Evolutionary conservation across 2,113 vertebrate genomes (phyloP), one percentile per base, ranked within the genome.

Genomic region (Rattus rattus): DNA sequence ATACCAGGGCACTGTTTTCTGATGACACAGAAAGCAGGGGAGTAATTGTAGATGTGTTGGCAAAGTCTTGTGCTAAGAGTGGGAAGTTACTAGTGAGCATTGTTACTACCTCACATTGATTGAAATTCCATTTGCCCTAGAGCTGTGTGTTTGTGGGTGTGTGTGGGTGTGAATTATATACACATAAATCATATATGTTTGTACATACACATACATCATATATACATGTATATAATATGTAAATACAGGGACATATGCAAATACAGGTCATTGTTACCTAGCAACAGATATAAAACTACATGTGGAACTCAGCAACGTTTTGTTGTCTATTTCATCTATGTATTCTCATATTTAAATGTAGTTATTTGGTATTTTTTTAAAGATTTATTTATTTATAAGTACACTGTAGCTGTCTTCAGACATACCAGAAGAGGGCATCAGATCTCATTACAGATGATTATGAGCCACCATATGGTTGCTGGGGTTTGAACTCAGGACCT

Each of bases 1-100:
- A 97, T 92, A 94, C 86, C 96, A 96, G 89, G 85, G 69, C 81
- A n/a, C 96, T 97, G 95, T 97, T 97, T 97, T 97, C 92, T 98
- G 95, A 98, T 97, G 97, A 97, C 96, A 96, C 16, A 47, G 69
- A 95, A 95, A 89, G 81, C 92, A 92, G 92, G 59, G 67, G 90
- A 91, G 92, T 26, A 89, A 56, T 95, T 95, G 93, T 89, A 61
- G 73, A 96, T 43, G 59, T 90, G 88, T 2, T 95, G 91, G 91
- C 59, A 94, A 97, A 97, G 73, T 73, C 52, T 77, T 63, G 80
- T 24, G 81, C 85, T 65, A 63, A 94, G 47, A 70, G 7, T 81
- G 59, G 95, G 70, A 96, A 93, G 63, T 16, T 73, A 70, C 81
- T 91, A 26, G 76, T 59, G 20, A 91, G 63, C 54, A n/a, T 70